These are phyloP conservation scores for Pionites leucogaster DNA, from an alignment of 2,113 vertebrate genomes.

Conservation along the genomic window DNA sequence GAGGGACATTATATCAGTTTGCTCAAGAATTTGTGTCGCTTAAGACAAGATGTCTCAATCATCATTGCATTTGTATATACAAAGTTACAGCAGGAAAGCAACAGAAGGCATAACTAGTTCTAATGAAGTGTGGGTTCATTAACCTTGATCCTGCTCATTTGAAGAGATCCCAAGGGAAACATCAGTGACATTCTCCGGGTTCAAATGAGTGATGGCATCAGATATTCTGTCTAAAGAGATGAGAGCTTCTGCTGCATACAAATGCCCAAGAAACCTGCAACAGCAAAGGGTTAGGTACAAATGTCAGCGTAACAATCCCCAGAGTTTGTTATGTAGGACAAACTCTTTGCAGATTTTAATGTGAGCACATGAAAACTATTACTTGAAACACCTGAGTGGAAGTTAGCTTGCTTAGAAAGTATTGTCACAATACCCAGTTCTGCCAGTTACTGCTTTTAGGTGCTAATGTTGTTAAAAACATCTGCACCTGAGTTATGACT, in stretches of 20 bases:
- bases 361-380: neutral
- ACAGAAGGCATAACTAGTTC: constrained; percentile 24
- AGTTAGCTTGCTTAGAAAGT: neutral
- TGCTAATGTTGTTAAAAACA: neutral
- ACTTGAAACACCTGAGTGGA: neutral
- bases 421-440: neutral
- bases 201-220: constrained; percentile 95
- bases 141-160: constrained; percentile 97
- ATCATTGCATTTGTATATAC: neutral
- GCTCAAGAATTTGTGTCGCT: neutral
- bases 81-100: constrained; percentile 22
- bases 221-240: constrained; percentile 98
- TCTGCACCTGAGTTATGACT: neutral
- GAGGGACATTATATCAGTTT: neutral
- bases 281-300: constrained; percentile 5
- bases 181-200: constrained; percentile 95
- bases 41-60: neutral
- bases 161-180: constrained; percentile 91
- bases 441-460: neutral
- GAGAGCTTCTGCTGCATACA: constrained; percentile 97
- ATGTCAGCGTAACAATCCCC: neutral
- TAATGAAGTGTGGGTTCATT: constrained; percentile 62
- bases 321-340: neutral
- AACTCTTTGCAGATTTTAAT: neutral
- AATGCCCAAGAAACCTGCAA: constrained; percentile 93